A percentile compares a stretch with the other conserved stretches of the same genome.
Conservation (phyloP, 2,888 invertebrate genomes). For the Sericinus montela region DNA sequence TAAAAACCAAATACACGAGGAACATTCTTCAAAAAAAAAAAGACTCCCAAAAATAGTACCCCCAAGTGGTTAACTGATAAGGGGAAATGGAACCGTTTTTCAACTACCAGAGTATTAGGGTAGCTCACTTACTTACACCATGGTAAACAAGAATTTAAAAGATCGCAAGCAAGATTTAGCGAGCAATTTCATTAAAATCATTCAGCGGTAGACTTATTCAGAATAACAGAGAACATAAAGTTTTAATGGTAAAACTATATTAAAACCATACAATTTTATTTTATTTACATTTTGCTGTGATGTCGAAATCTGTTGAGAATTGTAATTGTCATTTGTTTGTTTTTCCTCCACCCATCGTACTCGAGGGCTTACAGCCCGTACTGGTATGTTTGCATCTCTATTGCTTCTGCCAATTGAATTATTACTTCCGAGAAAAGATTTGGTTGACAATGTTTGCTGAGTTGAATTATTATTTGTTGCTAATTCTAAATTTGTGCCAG, state of each 20-base stretch:
- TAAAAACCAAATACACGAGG: too few species aligned
- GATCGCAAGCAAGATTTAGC: too few species aligned
- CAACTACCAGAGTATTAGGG: too few species aligned
- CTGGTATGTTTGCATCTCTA: constrained; percentile 71
- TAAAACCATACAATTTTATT: not conserved
- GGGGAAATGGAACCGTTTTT: too few species aligned
- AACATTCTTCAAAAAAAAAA: too few species aligned
- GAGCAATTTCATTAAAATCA: too few species aligned
- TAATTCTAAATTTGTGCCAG: constrained; percentile 80
- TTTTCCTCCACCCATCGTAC: constrained; percentile 74
- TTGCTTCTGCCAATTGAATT: constrained; percentile 69
- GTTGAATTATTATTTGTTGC: constrained; percentile 64
- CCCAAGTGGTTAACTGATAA: too few species aligned
- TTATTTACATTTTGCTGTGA: constrained; percentile 70
- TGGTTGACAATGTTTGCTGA: constrained; percentile 69
- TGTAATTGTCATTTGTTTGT: constrained; percentile 55
- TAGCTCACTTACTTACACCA: too few species aligned
- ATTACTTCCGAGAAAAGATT: constrained; percentile 74
- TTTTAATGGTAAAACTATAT: not conserved
- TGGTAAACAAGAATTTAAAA: too few species aligned
- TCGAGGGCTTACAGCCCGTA: constrained; percentile 73
- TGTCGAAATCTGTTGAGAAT: constrained; percentile 59
- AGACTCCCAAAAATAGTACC: too few species aligned
- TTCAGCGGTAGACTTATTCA: too few species aligned
- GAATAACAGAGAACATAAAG: too few species aligned